Conservation (phyloP, 2,797 vertebrate genomes). For the Sebastes flavidus region DNA sequence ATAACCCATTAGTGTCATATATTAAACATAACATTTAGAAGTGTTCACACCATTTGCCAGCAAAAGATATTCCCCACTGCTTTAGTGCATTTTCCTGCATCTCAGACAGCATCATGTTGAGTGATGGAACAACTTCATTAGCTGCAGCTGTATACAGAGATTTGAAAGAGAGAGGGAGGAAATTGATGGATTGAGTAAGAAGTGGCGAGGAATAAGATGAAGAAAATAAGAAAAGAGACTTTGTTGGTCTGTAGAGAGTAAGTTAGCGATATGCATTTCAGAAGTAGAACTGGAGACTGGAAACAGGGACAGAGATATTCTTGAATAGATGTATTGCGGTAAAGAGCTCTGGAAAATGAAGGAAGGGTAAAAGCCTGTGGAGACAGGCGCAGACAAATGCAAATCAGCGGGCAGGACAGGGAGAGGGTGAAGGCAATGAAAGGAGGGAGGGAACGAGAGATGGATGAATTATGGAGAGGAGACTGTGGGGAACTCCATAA, state of each 20-base stretch:
- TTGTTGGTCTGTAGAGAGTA: neutral
- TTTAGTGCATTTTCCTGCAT: neutral
- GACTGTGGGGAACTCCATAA: conserved; percentile 54
- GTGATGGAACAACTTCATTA: conserved; percentile 46
- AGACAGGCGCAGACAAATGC: conserved; percentile 53
- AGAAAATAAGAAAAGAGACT: neutral
- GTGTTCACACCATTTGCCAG: conserved; percentile 33
- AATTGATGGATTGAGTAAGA: neutral
- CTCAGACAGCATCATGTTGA: conserved; percentile 13
- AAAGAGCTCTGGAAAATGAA: conserved; percentile 34
- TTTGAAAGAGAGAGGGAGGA: neutral
- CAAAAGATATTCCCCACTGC: conserved; percentile 1
- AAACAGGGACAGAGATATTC: conserved; percentile 8
- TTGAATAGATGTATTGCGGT: conserved; percentile 8
- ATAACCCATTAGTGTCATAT: conserved; percentile 16
- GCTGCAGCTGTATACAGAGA: conserved; percentile 5
- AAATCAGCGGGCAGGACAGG: conserved; percentile 50
- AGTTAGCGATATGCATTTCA: conserved; percentile 20
- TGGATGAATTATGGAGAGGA: conserved; percentile 63
- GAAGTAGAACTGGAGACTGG: conserved; percentile 4
- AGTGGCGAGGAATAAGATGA: neutral
- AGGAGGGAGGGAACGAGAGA: conserved; percentile 36
- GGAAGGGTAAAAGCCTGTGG: conserved; percentile 17
- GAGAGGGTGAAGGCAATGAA: conserved; percentile 43
- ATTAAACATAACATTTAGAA: conserved; percentile 18